A percentile compares a stretch with the other conserved stretches of the same genome.
Conservation (phyloP, 2,113 vertebrate genomes). For the Eira barbara region DNA sequence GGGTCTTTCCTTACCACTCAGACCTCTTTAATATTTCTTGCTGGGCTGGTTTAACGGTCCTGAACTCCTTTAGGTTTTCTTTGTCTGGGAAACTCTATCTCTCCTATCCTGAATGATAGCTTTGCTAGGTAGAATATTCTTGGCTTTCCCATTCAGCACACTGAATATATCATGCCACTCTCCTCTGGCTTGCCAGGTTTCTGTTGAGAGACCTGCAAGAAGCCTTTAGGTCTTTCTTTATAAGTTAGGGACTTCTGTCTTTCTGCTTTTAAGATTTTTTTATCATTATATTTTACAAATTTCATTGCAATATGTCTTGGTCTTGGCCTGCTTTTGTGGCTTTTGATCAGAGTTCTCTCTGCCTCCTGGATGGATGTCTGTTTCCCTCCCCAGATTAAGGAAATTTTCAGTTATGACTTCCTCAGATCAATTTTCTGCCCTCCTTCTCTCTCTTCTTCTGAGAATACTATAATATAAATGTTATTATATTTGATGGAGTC, state of each 20-base stretch:
- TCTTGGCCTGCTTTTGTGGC: neutral
- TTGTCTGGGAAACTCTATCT: neutral
- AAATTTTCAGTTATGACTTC: neutral
- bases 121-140: neutral
- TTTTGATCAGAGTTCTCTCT: neutral
- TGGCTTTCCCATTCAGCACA: neutral
- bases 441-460: neutral
- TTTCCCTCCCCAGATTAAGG: neutral
- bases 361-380: neutral
- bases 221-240: neutral
- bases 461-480: neutral
- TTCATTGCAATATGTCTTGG: neutral
- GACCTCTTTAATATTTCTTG: neutral
- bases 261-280: neutral
- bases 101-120: neutral
- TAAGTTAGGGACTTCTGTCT: neutral
- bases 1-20: neutral
- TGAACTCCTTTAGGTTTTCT: neutral
- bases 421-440: neutral
- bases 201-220: neutral
- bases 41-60: neutral
- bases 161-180: neutral
- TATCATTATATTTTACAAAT: neutral
- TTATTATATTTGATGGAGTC: neutral
- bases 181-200: neutral